phyloP scores from a whole-genome alignment of 2,888 invertebrate genomes.

The Acanthosepion esculentum region DNA sequence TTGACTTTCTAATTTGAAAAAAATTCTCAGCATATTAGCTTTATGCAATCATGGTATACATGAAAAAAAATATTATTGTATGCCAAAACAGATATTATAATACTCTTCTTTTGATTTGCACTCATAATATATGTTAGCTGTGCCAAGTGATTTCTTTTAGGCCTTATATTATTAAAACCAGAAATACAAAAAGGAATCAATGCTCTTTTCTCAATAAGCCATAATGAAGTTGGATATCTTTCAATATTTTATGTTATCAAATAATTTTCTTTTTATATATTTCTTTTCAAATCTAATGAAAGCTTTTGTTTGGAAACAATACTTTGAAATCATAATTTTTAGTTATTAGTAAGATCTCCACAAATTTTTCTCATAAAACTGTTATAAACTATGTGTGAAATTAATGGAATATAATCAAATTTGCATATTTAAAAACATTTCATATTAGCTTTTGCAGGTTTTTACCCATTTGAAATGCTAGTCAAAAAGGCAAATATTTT shows the following conservation, averaged over 20 bases:
- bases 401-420: background rate
- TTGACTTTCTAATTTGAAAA: background rate
- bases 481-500: background rate
- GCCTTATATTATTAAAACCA: constrained; percentile 20
- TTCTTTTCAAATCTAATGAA: background rate
- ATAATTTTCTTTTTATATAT: background rate
- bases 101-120: background rate
- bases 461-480: background rate
- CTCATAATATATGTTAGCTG: background rate
- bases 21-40: background rate
- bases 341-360: no score
- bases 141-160: constrained; percentile 8
- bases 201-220: background rate
- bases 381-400: background rate
- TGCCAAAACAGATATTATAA: constrained; percentile 1
- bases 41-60: background rate
- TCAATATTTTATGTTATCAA: background rate
- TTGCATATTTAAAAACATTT: background rate
- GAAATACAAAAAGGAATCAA: background rate
- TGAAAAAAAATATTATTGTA: background rate
- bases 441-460: background rate
- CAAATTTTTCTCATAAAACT: background rate
- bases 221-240: constrained; percentile 3
- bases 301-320: background rate
- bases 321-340: background rate